phyloP scores from a whole-genome alignment of 1,140 invertebrate species.

The Drosophila carrolli region DNA sequence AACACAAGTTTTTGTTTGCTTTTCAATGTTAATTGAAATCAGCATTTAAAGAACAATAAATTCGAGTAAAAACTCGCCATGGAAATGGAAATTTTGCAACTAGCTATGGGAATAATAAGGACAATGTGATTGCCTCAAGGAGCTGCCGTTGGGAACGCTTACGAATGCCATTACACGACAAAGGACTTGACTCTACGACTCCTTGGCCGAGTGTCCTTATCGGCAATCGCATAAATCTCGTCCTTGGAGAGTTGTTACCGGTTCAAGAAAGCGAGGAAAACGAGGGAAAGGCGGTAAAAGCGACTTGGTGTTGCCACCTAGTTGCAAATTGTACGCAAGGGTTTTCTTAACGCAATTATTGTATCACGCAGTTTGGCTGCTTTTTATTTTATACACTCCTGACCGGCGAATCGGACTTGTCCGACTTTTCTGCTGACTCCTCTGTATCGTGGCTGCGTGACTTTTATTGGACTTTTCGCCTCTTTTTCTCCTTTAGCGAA shows the following conservation, averaged over 20 bases:
- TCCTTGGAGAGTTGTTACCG: conserved; percentile 80
- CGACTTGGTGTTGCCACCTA: conserved; percentile 68
- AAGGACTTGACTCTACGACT: conserved; percentile 44
- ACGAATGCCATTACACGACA: conserved; percentile 73
- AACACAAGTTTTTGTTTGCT: conserved; percentile 46
- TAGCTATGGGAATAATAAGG: conserved; percentile 35
- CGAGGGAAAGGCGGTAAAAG: conserved; percentile 2
- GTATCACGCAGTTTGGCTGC: conserved; percentile 53
- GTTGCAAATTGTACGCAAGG: conserved; percentile 77
- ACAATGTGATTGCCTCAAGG: conserved; percentile 61
- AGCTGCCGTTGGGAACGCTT: conserved; percentile 46
- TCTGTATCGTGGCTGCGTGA: conserved; percentile 66
- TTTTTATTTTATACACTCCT: conserved; percentile 47
- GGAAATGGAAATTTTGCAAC: conserved; percentile 22
- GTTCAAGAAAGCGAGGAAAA: conserved; percentile 20
- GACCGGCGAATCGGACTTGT: conserved; percentile 39
- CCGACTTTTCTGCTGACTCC: conserved; percentile 69
- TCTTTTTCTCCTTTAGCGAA: conserved; percentile 53
- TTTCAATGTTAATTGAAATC: conserved; percentile 71
- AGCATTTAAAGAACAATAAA: conserved; percentile 74
- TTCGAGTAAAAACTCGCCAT: conserved; percentile 33
- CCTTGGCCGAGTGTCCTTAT: conserved; percentile 51
- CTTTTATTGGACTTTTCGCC: conserved; percentile 76
- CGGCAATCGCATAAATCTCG: conserved; percentile 79
- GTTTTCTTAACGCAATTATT: conserved; percentile 74